These are phyloP conservation scores for Mustelus asterias DNA, from an alignment of 2,113 vertebrate species.

Conservation along the genomic window DNA sequence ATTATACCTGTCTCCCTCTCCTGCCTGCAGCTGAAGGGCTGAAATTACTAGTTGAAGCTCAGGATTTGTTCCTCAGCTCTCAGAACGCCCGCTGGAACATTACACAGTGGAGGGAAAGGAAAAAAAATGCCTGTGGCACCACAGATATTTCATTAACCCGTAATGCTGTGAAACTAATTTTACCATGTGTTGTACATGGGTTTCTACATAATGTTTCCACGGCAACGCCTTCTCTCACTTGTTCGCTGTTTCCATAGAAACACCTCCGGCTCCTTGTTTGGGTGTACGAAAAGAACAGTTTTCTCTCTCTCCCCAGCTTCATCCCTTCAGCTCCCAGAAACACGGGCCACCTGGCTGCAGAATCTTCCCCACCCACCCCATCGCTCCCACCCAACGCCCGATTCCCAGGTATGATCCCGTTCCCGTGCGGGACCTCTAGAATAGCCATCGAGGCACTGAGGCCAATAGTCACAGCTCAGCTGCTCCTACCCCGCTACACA, in stretches of 20 bases:
- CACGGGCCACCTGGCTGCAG: background rate
- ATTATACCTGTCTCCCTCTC: slow-evolving; percentile 29
- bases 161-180: background rate
- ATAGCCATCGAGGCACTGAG: background rate
- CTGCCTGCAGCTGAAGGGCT: slow-evolving; percentile 18
- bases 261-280: background rate
- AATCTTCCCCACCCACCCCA: background rate
- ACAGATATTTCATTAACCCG: slow-evolving; percentile 27
- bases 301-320: background rate
- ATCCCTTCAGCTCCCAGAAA: too few relatives aligned
- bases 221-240: slow-evolving; percentile 25
- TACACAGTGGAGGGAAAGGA: background rate
- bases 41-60: slow-evolving; percentile 26
- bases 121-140: slow-evolving; percentile 10
- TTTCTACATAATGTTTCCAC: slow-evolving; percentile 2
- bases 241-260: slow-evolving; percentile 14
- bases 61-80: background rate
- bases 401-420: background rate
- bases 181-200: background rate
- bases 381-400: background rate
- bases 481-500: too few relatives aligned
- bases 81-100: slow-evolving; percentile 17
- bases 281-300: background rate
- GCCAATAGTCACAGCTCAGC: background rate
- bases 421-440: background rate